phyloP scores from a whole-genome alignment of 2,797 vertebrate species.

The Tauraco hartlaubi region DNA sequence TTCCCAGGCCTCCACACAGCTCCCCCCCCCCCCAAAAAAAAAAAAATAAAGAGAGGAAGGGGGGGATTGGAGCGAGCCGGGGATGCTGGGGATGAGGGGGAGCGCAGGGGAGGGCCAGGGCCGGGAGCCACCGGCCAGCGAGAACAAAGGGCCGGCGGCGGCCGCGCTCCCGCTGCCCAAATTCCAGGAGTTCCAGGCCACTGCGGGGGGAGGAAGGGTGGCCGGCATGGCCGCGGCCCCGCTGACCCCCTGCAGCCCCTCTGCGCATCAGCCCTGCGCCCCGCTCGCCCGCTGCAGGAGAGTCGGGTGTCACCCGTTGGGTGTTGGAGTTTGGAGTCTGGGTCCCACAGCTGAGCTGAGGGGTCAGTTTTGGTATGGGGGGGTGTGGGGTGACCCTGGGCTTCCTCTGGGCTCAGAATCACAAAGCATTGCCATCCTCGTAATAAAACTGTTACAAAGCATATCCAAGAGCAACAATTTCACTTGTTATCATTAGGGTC shows the following conservation, averaged over 20 bases:
- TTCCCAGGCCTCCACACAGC: conserved; percentile 69
- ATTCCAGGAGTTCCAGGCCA: conserved; percentile 81
- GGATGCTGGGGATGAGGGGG: conserved; percentile 56
- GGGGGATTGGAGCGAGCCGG: conserved; percentile 57
- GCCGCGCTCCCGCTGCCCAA: conserved; percentile 75
- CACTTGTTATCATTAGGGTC: background rate
- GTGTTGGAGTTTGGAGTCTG: background rate
- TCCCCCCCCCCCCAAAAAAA: background rate
- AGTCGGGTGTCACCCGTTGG: accelerated
- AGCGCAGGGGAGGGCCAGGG: conserved; percentile 48
- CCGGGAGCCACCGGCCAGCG: conserved; percentile 51
- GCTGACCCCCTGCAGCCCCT: conserved; percentile 47
- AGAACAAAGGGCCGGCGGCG: conserved; percentile 68
- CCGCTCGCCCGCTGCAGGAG: background rate
- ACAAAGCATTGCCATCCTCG: background rate
- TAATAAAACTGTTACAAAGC: background rate
- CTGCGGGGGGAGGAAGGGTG: conserved; percentile 49
- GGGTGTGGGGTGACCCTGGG: background rate
- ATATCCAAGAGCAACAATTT: accelerated
- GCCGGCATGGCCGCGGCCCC: conserved; percentile 21
- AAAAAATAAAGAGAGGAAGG: conserved; percentile 68
- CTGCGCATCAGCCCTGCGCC: background rate
- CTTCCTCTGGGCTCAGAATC: background rate
- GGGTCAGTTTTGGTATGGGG: background rate
- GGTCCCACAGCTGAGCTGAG: accelerated